phyloP scores from a whole-genome alignment of 1,140 invertebrate genomes.

The Homalodisca vitripennis region DNA sequence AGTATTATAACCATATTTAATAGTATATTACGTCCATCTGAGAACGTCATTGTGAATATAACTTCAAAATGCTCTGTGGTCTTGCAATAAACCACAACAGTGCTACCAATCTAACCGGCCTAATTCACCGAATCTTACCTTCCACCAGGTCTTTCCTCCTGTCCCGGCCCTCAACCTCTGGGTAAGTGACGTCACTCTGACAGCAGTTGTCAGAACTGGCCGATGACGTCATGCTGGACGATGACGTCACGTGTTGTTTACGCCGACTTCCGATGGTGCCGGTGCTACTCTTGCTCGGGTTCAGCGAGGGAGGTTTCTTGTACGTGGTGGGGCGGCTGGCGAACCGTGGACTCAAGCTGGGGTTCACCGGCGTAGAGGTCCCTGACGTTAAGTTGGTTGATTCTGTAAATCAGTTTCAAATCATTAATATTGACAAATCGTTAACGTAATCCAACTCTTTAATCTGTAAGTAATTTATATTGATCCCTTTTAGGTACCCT shows the following conservation, averaged over 20 bases:
- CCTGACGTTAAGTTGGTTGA: conserved; percentile 36
- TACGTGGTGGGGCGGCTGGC: background rate
- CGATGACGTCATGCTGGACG: conserved; percentile 22
- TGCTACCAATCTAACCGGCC: too few relatives aligned
- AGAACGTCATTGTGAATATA: too few relatives aligned
- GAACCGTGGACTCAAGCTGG: conserved; percentile 35
- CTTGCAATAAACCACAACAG: too few relatives aligned
- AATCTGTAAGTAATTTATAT: too few relatives aligned
- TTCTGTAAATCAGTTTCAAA: too few relatives aligned
- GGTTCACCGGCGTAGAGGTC: conserved; percentile 34
- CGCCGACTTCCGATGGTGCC: conserved; percentile 17
- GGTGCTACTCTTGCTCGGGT: conserved; percentile 6
- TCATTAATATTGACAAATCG: too few relatives aligned
- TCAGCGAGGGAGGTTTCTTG: conserved; percentile 8
- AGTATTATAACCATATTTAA: too few relatives aligned
- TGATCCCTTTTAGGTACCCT: too few relatives aligned
- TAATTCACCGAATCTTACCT: conserved; percentile 12
- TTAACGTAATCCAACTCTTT: too few relatives aligned
- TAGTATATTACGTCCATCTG: too few relatives aligned
- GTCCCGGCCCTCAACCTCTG: conserved; percentile 21
- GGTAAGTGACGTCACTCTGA: conserved; percentile 22
- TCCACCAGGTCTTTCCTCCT: conserved; percentile 1
- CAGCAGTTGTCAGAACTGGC: conserved; percentile 25
- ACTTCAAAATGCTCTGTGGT: too few relatives aligned
- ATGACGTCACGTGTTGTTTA: conserved; percentile 21